phyloP scores from a whole-genome alignment of 2,113 vertebrate species.

The Ceyx melanurus region DNA sequence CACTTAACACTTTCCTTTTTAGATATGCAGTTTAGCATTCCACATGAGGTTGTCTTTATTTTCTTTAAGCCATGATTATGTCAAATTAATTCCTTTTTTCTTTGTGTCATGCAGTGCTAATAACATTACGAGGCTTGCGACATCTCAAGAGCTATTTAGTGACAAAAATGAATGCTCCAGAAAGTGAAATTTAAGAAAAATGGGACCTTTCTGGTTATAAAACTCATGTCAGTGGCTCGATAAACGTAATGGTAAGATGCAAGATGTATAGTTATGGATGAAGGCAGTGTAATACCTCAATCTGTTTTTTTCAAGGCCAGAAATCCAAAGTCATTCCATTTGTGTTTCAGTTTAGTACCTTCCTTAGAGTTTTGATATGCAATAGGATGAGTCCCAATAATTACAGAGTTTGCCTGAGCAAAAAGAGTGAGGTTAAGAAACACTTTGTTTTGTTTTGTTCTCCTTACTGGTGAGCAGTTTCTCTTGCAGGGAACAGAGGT shows the following conservation, averaged over 20 bases:
- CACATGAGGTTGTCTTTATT: constrained; percentile 31
- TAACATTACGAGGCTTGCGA: constrained; percentile 24
- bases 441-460: accelerated
- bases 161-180: constrained; percentile 20
- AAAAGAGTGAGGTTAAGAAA: background rate
- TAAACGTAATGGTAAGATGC: background rate
- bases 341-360: background rate
- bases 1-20: constrained; percentile 57
- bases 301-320: background rate
- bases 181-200: background rate
- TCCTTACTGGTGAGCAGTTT: background rate
- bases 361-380: background rate
- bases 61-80: constrained; percentile 39
- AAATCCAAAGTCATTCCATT: background rate
- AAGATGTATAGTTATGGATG: background rate
- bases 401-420: background rate
- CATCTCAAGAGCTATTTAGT: constrained; percentile 16
- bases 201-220: background rate
- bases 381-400: background rate
- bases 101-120: background rate
- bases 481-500: background rate
- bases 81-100: constrained; percentile 46
- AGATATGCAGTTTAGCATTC: constrained; percentile 26
- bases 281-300: background rate
- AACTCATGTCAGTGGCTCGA: background rate